Evolutionary conservation across 2,888 invertebrate genomes (phyloP), one percentile per base, ranked within the genome.

Genomic region (Drosophila yooni): DNA sequence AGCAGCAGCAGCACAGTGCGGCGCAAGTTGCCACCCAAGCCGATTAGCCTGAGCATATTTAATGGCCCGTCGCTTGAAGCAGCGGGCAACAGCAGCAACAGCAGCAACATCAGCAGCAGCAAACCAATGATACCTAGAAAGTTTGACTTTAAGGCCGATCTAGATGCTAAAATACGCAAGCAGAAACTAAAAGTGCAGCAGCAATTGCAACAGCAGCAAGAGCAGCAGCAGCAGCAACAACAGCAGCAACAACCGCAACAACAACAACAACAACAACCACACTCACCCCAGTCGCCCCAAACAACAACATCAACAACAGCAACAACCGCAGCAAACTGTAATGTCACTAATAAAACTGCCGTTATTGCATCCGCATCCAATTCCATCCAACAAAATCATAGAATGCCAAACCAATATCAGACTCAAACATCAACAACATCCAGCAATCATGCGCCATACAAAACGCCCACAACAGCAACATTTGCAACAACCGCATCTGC

Each of bases 131-230:
- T 88, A 71, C 82, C 83, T 52, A 75, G 79, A 65, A 92, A 91
- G 75, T 87, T 88, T 61, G 89, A 91, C 79, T 92, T 92, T 77
- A 92, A 91, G 81, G 90, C 90, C 67, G 92, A 92, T 64, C 82
- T 92, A 82, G 92, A 92, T 85, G 92, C 91, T 59, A 92, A 92
- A 82, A 85, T 92, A 72, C 91, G 89, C 75, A 88, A 87, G 74
- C 92, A 92, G 77, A 92, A 92, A 72, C 82, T 81, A 64, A 92
- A 91, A 78, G 82, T 92, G 67, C 82, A 90, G 74, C 91, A 86
- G 75, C 87, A 91, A 78, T 71, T 91, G 79, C 91, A 86, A 62
- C 76, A 65, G 15, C 78, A 83, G n/a, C 80, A 79, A 21, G 70
- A 74, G 46, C 53, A 68, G 66, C 62, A 69, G 51, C 78, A 58